phyloP scores from a whole-genome alignment of 2,113 vertebrate species.

The Himantopus leucocephalus region DNA sequence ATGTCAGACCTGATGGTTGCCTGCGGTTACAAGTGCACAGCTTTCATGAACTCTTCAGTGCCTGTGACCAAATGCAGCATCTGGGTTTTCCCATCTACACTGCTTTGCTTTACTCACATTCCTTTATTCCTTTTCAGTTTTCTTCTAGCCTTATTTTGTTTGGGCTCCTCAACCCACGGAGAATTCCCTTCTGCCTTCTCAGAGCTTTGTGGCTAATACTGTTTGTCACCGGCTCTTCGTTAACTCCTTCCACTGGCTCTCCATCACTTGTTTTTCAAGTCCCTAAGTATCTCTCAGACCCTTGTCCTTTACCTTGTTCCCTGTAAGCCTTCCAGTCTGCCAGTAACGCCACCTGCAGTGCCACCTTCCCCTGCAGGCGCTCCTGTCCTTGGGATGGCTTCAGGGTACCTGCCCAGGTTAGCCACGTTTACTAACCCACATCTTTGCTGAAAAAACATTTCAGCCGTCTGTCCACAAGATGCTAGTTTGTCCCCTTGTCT shows the following conservation, averaged over 20 bases:
- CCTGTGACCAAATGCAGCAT: not conserved
- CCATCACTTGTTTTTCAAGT: not conserved
- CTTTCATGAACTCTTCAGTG: not conserved
- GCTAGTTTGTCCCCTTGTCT: not conserved
- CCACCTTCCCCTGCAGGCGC: not conserved
- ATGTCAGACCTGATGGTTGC: slow-evolving; percentile 21
- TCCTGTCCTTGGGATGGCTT: not conserved
- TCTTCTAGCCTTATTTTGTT: not conserved
- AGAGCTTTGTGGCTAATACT: not conserved
- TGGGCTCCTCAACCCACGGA: not conserved
- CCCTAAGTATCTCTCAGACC: not conserved
- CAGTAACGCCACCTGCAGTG: not conserved
- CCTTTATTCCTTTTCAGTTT: not conserved
- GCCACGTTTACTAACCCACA: not conserved
- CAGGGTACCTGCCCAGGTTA: not conserved
- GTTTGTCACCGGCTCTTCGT: not conserved
- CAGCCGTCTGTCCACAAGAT: not conserved
- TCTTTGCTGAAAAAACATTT: not conserved
- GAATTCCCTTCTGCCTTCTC: not conserved
- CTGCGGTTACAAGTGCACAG: not conserved
- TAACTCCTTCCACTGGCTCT: not conserved
- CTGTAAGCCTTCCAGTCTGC: not conserved
- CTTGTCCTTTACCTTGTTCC: not conserved
- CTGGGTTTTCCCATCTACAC: not conserved
- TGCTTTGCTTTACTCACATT: not conserved